Evolutionary conservation across 2,888 invertebrate genomes (phyloP), one percentile per base, ranked within the genome.

Genomic region (Yponomeuta malinellus): DNA sequence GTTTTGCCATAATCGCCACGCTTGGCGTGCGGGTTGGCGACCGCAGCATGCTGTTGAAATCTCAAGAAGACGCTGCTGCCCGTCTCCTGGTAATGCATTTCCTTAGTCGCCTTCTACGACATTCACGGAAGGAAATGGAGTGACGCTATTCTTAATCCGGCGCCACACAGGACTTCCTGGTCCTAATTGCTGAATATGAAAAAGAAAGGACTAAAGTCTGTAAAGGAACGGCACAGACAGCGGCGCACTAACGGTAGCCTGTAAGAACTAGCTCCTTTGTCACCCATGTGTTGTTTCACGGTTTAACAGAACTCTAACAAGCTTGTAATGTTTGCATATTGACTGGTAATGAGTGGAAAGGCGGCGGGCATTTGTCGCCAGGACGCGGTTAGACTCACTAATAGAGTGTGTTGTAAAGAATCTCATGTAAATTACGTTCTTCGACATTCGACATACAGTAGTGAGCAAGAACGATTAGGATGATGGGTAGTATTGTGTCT

Each of bases 261-360:
- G 12, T 15, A 59, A 59, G 12, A 59, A 59, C 52, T 59, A 59
- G 0, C 52, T 15, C 52, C 52, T 59, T 59, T 59, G 15, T 59
- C 52, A 59, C 43, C 43, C 1, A 43, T 43, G 31, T 64, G 64
- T 64, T 43, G 31, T 67, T 67, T 67, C 43, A 67, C 43, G 43
- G 67, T 67, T 67, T 67, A 67, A 67, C 37, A 43, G 12, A n/a
- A n/a, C 67, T 59, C 52, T 59, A 59, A 59, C 52, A 59, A 15
- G 52, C 52, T 59, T 59, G 64, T 71, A 31, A 68, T 71, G 68
- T 68, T 63, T 68, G 67, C 67, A 67, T 67, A 83, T 83, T 82
- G 85, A 86, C 83, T 87, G 79, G 80, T 82, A 87, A 87, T 81
- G 79, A 85, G 85, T 83, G 84, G 86, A 87, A 87, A 83, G 80